A percentile compares a stretch with the other conserved stretches of the same genome.
Conservation (phyloP, 2,113 vertebrate species). For the Dermatemys mawii region DNA sequence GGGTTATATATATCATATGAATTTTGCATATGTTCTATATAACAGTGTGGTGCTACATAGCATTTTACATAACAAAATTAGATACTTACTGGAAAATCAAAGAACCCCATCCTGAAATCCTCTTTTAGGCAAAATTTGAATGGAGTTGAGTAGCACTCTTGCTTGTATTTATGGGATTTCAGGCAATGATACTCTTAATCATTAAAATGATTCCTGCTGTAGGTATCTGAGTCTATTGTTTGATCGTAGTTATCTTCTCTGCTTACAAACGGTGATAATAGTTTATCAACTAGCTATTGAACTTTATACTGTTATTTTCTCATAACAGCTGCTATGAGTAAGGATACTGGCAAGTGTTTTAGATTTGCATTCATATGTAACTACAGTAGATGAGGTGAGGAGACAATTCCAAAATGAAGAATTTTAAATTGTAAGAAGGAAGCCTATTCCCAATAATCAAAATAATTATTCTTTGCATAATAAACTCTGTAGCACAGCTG, state of each 20-base stretch:
- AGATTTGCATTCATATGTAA: conserved; percentile 53
- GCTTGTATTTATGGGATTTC: not conserved
- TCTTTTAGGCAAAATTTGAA: not conserved
- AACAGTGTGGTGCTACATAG: not conserved
- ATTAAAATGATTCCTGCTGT: not conserved
- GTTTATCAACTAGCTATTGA: conserved; percentile 43
- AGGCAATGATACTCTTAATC: not conserved
- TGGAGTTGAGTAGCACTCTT: not conserved
- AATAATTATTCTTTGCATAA: conserved; percentile 75
- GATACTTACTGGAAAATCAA: not conserved
- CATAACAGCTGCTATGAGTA: conserved; percentile 60
- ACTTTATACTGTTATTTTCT: conserved; percentile 30
- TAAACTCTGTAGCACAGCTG: conserved; percentile 64
- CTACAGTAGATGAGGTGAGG: conserved; percentile 64
- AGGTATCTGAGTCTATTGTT: not conserved
- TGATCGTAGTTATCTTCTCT: not conserved
- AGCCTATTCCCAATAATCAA: conserved; percentile 72
- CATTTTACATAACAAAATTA: not conserved
- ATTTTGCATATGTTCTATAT: not conserved
- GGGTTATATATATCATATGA: not conserved
- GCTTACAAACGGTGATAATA: conserved; percentile 8
- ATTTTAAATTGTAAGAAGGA: conserved; percentile 66
- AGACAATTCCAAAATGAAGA: conserved; percentile 65
- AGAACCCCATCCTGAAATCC: not conserved
- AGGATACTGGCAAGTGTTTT: conserved; percentile 45